Conservation (phyloP, 30 jellyfish, hydroid and myxozoan species). For the Turritopsis rubra region DNA sequence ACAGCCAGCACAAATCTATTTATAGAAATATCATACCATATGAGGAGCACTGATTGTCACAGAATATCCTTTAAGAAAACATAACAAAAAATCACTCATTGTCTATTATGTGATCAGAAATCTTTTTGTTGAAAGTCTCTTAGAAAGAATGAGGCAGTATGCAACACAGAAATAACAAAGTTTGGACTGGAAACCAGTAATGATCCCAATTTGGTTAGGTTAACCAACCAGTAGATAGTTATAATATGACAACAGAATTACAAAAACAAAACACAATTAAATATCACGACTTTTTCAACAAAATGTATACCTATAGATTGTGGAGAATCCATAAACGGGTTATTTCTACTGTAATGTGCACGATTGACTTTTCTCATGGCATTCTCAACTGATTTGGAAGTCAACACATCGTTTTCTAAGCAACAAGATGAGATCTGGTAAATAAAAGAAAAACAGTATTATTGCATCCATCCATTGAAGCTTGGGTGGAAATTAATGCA, state of each 20-base stretch:
- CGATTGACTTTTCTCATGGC: slow-evolving; percentile 94
- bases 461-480: background rate
- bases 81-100: too few species aligned
- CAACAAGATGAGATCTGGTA: background rate
- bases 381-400: slow-evolving; percentile 63
- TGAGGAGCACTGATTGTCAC: slow-evolving; percentile 99
- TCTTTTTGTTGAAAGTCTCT: too few species aligned
- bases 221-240: too few species aligned
- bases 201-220: too few species aligned
- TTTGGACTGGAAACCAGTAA: too few species aligned
- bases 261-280: background rate
- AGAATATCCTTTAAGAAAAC: slow-evolving; percentile 60
- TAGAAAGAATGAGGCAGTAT: too few species aligned
- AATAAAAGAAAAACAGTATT: background rate
- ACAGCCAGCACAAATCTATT: background rate
- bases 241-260: background rate
- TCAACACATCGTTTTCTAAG: slow-evolving; percentile 51
- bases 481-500: background rate
- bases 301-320: slow-evolving; percentile 81
- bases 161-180: too few species aligned
- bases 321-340: slow-evolving; percentile 92
- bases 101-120: too few species aligned
- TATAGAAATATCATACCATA: slow-evolving; percentile 56
- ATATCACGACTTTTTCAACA: too few species aligned
- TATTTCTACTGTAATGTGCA: slow-evolving; percentile 59